phyloP scores from a whole-genome alignment of 2,113 vertebrate species.

The Trochalopteron elliotii region DNA sequence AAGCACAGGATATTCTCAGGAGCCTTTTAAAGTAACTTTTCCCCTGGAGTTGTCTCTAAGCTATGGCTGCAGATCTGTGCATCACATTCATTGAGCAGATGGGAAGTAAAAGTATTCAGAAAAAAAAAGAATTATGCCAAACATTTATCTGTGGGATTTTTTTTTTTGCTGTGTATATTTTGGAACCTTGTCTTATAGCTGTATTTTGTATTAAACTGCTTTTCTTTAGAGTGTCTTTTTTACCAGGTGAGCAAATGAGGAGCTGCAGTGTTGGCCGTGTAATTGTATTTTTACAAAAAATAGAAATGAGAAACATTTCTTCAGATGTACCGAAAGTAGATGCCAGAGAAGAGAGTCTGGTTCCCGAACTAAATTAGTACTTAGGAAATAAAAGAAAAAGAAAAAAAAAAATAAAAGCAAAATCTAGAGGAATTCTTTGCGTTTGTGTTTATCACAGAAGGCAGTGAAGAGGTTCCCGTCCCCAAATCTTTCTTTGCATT shows the following conservation, averaged over 20 bases:
- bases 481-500: neutral
- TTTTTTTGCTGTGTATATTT: neutral
- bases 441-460: neutral
- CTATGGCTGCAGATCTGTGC: neutral
- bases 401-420: no score
- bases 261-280: fast-evolving
- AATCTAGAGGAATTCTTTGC: neutral
- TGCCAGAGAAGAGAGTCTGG: neutral
- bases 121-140: neutral
- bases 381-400: neutral
- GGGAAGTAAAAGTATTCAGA: neutral
- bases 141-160: neutral
- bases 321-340: neutral
- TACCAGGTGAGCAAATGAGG: neutral
- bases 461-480: neutral
- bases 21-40: neutral
- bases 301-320: neutral
- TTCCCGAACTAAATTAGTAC: neutral
- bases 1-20: neutral
- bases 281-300: neutral
- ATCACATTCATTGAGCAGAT: neutral
- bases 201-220: neutral
- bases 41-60: neutral
- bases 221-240: neutral
- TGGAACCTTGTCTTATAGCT: neutral